phyloP scores from a whole-genome alignment of 2,113 vertebrate genomes.

The Ibidorhyncha struthersii region DNA sequence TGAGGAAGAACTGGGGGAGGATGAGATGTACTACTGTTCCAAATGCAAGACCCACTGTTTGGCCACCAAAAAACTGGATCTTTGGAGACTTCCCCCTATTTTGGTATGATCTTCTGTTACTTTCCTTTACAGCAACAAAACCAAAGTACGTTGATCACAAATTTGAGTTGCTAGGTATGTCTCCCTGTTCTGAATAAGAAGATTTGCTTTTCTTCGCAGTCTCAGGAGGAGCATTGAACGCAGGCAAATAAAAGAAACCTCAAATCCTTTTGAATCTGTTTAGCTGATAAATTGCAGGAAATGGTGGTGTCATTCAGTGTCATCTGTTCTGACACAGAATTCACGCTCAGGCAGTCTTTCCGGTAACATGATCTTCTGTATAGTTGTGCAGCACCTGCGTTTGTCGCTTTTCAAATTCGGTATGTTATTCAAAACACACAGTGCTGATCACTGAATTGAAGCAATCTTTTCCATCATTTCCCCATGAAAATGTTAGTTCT shows the following conservation, averaged over 20 bases:
- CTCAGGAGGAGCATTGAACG: background rate
- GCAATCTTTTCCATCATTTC: background rate
- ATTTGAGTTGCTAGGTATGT: background rate
- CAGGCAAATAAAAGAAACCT: background rate
- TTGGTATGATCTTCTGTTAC: constrained; percentile 76
- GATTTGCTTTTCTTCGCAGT: background rate
- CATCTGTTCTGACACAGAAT: background rate
- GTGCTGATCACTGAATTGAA: background rate
- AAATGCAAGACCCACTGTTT: constrained; percentile 96
- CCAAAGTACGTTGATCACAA: background rate
- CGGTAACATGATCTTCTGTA: background rate
- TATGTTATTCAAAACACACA: background rate
- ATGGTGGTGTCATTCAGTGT: background rate
- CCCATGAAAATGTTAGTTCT: background rate
- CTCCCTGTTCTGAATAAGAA: background rate
- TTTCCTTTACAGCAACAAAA: background rate
- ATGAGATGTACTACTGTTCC: constrained; percentile 98
- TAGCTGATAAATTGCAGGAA: background rate
- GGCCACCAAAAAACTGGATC: constrained; percentile 97
- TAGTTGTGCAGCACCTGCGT: background rate
- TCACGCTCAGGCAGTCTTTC: background rate
- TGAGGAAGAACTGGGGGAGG: constrained; percentile 95
- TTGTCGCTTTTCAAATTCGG: background rate
- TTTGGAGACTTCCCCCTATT: constrained; percentile 96
- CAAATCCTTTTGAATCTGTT: background rate